phyloP scores from a whole-genome alignment of 30 jellyfish, hydroid and myxozoan genomes.

The Catostylus mosaicus region DNA sequence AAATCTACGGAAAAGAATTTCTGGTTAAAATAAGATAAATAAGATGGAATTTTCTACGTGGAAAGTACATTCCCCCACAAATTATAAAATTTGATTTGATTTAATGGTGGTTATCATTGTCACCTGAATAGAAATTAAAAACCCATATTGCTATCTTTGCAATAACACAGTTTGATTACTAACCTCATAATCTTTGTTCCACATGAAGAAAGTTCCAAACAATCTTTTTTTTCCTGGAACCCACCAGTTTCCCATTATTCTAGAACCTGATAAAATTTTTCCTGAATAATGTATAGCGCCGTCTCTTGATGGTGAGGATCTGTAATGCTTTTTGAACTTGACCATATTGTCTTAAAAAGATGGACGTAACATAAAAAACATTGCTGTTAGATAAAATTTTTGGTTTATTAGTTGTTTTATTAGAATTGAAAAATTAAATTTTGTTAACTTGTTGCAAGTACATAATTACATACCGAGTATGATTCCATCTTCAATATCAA shows the following conservation, averaged over 20 bases:
- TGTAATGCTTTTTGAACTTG: slow-evolving; percentile 79
- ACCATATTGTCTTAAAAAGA: slow-evolving; percentile 81
- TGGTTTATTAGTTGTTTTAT: no score
- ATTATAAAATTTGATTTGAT: no score
- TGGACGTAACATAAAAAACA: no score
- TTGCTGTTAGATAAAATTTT: no score
- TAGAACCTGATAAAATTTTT: slow-evolving; percentile 79
- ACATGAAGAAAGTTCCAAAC: slow-evolving; percentile 93
- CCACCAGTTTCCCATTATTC: slow-evolving; percentile 96
- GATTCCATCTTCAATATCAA: slow-evolving; percentile 70
- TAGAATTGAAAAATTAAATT: no score
- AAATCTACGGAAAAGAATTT: slow-evolving; percentile 32
- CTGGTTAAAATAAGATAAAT: neutral
- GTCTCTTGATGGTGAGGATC: slow-evolving; percentile 25
- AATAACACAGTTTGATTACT: slow-evolving; percentile 9
- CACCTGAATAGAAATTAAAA: no score
- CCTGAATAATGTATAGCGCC: slow-evolving; percentile 76
- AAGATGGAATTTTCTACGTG: no score
- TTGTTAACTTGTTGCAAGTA: no score
- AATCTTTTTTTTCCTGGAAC: slow-evolving; percentile 80
- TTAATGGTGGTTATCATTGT: no score
- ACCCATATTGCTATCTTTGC: no score
- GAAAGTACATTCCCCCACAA: no score
- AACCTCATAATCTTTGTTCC: slow-evolving; percentile 91
- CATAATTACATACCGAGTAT: slow-evolving; percentile 78